Percentiles rank a stretch among this genome's conserved stretches.
These are phyloP conservation scores for Stegodyphus dumicola DNA, from an alignment of 1,140 invertebrate genomes.

Conservation along the genomic window DNA sequence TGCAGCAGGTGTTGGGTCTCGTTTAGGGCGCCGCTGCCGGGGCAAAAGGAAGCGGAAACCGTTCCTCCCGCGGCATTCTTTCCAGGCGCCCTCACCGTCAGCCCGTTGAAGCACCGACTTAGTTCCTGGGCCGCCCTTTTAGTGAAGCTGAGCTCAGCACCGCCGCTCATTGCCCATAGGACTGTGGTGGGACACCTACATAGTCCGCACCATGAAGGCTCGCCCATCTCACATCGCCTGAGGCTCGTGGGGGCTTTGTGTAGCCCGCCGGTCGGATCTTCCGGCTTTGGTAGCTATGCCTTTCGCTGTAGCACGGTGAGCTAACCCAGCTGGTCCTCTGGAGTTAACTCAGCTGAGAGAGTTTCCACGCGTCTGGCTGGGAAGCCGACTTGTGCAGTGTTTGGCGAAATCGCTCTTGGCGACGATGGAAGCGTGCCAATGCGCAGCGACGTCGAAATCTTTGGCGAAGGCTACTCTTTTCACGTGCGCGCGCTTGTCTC, in stretches of 20 bases:
- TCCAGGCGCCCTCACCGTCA: constrained; percentile 74
- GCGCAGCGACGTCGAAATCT: too few relatives aligned
- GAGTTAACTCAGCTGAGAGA: too few relatives aligned
- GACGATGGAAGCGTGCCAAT: background rate
- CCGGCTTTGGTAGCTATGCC: too few relatives aligned
- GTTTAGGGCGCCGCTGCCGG: background rate
- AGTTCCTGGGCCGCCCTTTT: constrained; percentile 88
- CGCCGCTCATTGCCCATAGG: constrained; percentile 52
- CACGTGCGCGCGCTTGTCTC: background rate
- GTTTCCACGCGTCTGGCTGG: background rate
- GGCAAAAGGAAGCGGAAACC: background rate
- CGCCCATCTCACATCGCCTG: constrained; percentile 30
- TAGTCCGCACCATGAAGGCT: constrained; percentile 58
- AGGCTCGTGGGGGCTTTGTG: background rate
- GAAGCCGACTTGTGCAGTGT: background rate
- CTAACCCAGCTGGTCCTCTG: too few relatives aligned
- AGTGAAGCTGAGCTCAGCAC: constrained; percentile 64
- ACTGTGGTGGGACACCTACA: constrained; percentile 53
- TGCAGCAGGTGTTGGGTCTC: constrained; percentile 26
- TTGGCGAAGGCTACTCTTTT: background rate
- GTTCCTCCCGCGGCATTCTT: constrained; percentile 17
- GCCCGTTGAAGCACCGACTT: constrained; percentile 86
- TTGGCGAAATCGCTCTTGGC: constrained; percentile 5
- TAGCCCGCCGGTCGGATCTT: too few relatives aligned
- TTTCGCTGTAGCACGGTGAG: too few relatives aligned